Evolutionary conservation across 2,797 vertebrate genomes (phyloP).

Genomic region (Meriones psammophilus): DNA sequence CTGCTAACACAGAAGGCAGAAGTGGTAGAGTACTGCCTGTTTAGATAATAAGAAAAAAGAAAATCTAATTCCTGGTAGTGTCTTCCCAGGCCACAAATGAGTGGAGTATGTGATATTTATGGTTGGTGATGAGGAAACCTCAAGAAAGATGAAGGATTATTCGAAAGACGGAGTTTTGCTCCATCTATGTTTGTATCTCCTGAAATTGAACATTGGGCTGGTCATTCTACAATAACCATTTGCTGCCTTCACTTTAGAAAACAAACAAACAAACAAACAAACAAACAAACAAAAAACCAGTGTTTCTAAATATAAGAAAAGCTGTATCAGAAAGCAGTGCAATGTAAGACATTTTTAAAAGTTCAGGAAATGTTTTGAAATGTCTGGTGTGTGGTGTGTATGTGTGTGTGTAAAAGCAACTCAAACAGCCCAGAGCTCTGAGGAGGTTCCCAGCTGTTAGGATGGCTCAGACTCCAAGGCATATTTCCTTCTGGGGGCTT

Average conservation of each 20-base stretch:
- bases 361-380: constrained; percentile 9
- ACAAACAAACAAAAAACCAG: neutral
- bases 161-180: constrained; percentile 21
- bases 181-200: constrained; percentile 48
- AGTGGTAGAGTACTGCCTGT: neutral
- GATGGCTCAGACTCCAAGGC: neutral
- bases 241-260: constrained; percentile 18
- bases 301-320: constrained; percentile 19
- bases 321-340: neutral
- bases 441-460: neutral
- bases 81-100: constrained; percentile 42
- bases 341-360: constrained; percentile 8
- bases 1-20: too few relatives aligned
- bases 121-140: constrained; percentile 61
- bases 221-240: constrained; percentile 26
- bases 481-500: neutral
- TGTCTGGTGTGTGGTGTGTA: neutral
- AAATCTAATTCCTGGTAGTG: constrained; percentile 17
- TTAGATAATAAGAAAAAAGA: constrained; percentile 63
- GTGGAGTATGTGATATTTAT: constrained; percentile 65
- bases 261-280: neutral
- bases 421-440: neutral
- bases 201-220: neutral
- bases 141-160: constrained; percentile 43
- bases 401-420: neutral